Conservation (phyloP, 2,888 invertebrate genomes). For the Adelognathus sp. region DNA sequence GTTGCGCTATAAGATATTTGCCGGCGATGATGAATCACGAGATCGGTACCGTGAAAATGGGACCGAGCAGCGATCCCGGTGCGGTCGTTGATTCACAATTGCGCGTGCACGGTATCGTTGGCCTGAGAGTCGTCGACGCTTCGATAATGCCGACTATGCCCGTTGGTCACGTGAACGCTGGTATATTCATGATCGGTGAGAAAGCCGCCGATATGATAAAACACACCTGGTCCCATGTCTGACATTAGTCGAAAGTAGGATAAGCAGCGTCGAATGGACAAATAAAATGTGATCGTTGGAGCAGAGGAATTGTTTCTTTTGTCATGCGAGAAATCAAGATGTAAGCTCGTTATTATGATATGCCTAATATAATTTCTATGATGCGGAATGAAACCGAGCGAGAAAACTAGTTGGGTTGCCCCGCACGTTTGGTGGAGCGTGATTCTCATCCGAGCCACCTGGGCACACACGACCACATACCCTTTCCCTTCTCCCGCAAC, state of each 20-base stretch:
- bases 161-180: slow-evolving; percentile 84
- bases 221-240: slow-evolving; percentile 76
- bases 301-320: background rate
- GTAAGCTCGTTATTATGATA: slow-evolving; percentile 4
- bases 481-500: background rate
- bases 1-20: slow-evolving; percentile 85
- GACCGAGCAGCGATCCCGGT: slow-evolving; percentile 81
- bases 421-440: slow-evolving; percentile 64
- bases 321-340: slow-evolving; percentile 39
- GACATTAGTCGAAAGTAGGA: background rate
- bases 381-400: slow-evolving; percentile 30
- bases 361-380: slow-evolving; percentile 30
- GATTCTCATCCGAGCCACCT: slow-evolving; percentile 65
- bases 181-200: slow-evolving; percentile 84
- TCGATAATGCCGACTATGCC: slow-evolving; percentile 84
- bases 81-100: slow-evolving; percentile 84
- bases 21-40: slow-evolving; percentile 87
- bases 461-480: slow-evolving; percentile 66
- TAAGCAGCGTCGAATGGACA: slow-evolving; percentile 25
- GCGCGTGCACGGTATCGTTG: slow-evolving; percentile 82
- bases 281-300: slow-evolving; percentile 28
- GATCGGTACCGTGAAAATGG: slow-evolving; percentile 84
- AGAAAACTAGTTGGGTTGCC: slow-evolving; percentile 67
- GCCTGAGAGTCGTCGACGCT: slow-evolving; percentile 83
- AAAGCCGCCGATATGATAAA: slow-evolving; percentile 84